Evolutionary conservation across 2,888 invertebrate genomes (phyloP).

Genomic region (Drosophila anomalata): DNA sequence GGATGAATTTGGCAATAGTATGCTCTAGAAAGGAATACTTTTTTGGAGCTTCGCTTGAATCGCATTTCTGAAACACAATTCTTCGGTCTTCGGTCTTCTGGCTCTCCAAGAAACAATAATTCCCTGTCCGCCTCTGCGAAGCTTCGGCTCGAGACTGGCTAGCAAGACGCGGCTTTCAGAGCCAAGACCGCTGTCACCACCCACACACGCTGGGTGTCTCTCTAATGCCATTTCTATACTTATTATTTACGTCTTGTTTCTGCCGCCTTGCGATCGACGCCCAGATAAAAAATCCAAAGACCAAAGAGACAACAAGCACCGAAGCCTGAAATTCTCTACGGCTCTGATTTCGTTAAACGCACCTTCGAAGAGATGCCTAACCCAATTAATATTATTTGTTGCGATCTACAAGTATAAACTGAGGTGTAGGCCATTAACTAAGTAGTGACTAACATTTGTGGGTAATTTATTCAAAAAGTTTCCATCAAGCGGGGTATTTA

Average conservation of each 20-base stretch:
- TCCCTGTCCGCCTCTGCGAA: constrained; percentile 43
- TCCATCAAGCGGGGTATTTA: neutral
- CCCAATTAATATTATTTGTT: neutral
- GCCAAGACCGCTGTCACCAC: constrained; percentile 36
- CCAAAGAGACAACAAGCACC: constrained; percentile 45
- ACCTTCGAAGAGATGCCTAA: neutral
- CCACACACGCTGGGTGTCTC: constrained; percentile 32
- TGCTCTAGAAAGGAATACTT: constrained; percentile 13
- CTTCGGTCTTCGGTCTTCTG: neutral
- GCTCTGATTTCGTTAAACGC: neutral
- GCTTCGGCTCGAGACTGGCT: constrained; percentile 49
- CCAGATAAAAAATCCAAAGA: constrained; percentile 51
- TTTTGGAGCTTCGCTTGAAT: constrained; percentile 50
- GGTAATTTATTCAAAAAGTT: neutral
- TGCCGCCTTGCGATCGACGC: constrained; percentile 65
- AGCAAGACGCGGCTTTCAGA: constrained; percentile 39
- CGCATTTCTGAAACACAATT: constrained; percentile 46
- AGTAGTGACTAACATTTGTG: neutral
- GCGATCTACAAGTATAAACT: neutral
- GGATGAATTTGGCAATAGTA: neutral
- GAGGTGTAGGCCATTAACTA: neutral
- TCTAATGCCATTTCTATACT: constrained; percentile 65
- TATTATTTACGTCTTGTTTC: constrained; percentile 53
- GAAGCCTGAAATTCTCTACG: constrained; percentile 37
- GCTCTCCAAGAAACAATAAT: constrained; percentile 1